These are phyloP conservation scores for Ginglymostoma cirratum DNA, from an alignment of 2,113 vertebrate genomes.

Conservation along the genomic window DNA sequence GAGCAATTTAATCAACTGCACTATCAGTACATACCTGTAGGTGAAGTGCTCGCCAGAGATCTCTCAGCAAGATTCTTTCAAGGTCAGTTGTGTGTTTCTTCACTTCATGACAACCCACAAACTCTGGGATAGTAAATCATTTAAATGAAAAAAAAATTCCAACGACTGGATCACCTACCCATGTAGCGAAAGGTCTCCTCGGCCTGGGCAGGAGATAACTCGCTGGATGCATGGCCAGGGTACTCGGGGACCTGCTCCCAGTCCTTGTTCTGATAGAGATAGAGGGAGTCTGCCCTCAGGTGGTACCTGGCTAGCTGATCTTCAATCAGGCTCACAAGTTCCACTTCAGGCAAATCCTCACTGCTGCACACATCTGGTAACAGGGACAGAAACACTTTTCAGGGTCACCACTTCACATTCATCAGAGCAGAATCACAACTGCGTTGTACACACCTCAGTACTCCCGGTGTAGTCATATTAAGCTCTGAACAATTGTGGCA, in stretches of 20 bases:
- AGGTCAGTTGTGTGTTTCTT: background rate
- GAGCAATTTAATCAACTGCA: background rate
- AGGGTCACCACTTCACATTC: background rate
- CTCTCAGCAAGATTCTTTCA: background rate
- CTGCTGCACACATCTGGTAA: constrained; percentile 67
- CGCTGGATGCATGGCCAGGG: constrained; percentile 51
- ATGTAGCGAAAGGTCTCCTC: constrained; percentile 85
- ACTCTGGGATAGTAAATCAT: background rate
- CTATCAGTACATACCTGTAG: background rate
- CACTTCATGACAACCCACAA: background rate
- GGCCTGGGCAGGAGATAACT: constrained; percentile 64
- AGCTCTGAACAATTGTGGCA: background rate
- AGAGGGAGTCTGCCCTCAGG: constrained; percentile 69
- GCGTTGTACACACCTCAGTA: background rate
- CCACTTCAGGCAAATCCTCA: constrained; percentile 60
- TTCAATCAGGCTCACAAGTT: constrained; percentile 64
- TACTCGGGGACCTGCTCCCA: constrained; percentile 60
- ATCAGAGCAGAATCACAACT: background rate
- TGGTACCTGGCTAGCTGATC: constrained; percentile 66
- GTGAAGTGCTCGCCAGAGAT: background rate
- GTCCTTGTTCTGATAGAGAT: constrained; percentile 78
- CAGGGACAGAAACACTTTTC: background rate
- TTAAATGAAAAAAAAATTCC: background rate
- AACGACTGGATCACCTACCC: constrained; percentile 63
- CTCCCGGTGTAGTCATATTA: background rate